Conservation (phyloP, 2,888 invertebrate species). For the Ochropleura plecta region DNA sequence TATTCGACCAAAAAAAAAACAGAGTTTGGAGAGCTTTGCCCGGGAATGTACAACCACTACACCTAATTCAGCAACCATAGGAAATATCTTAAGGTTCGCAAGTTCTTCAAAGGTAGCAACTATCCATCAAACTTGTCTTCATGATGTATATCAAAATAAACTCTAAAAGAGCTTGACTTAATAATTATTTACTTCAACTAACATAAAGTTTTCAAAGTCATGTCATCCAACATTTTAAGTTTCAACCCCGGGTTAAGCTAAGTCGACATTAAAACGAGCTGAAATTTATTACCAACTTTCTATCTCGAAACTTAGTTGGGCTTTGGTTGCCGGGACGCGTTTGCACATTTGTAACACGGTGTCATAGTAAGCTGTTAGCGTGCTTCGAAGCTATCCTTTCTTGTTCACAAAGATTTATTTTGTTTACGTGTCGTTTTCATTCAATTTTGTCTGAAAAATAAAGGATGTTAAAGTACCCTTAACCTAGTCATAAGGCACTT, state of each 20-base stretch:
- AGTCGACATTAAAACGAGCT: slow-evolving; percentile 34
- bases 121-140: not conserved
- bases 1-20: no score
- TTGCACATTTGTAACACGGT: slow-evolving; percentile 23
- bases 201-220: slow-evolving; percentile 36
- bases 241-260: slow-evolving; percentile 27
- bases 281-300: slow-evolving; percentile 43
- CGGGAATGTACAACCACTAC: not conserved
- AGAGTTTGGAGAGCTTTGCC: not conserved
- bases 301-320: slow-evolving; percentile 42
- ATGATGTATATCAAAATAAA: not conserved
- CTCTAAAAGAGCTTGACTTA: slow-evolving; percentile 2
- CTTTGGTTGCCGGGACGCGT: slow-evolving; percentile 13
- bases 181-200: slow-evolving; percentile 21
- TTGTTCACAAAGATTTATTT: slow-evolving; percentile 1
- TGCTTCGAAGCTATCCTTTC: not conserved
- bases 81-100: not conserved
- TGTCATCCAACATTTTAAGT: slow-evolving; percentile 28
- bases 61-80: not conserved
- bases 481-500: no score
- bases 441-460: not conserved
- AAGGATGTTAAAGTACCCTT: no score
- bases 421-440: not conserved
- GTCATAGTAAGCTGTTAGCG: slow-evolving; percentile 15
- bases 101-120: not conserved